Conservation (phyloP, 1,140 invertebrate species). For the fruit fly (Drosophila melanogaster) region DNA sequence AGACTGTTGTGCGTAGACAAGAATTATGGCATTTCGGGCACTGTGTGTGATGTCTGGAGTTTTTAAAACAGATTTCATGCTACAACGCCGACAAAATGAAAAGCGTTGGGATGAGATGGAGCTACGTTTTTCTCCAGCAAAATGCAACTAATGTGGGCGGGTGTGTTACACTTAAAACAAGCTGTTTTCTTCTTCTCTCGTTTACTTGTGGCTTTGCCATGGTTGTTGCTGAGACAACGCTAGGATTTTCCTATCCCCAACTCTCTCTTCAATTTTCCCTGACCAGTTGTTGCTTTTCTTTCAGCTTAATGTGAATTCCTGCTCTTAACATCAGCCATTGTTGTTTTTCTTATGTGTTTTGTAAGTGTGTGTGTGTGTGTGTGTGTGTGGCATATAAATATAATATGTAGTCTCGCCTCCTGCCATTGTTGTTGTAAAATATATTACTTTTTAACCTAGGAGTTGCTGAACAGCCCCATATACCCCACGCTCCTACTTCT, state of each 20-base stretch:
- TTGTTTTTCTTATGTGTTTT: constrained; percentile 36
- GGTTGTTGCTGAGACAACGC: constrained; percentile 50
- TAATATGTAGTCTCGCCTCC: constrained; percentile 77
- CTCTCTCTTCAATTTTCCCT: constrained; percentile 6
- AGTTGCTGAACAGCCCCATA: constrained; percentile 17
- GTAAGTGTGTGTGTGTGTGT: constrained; percentile 7
- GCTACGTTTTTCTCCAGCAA: constrained; percentile 18
- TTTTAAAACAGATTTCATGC: constrained; percentile 79
- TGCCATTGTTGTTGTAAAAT: constrained; percentile 67
- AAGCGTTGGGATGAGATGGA: constrained; percentile 37
- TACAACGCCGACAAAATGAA: constrained; percentile 66
- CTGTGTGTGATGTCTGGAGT: constrained; percentile 62
- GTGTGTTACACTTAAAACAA: constrained; percentile 68
- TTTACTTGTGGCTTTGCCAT: constrained; percentile 76
- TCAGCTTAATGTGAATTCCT: constrained; percentile 78
- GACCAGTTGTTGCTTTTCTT: constrained; percentile 70
- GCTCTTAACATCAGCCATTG: constrained; percentile 77
- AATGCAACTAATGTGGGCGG: constrained; percentile 37
- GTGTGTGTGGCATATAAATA: constrained; percentile 67
- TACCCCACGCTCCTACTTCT: background rate
- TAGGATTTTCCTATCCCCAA: background rate
- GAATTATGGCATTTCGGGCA: constrained; percentile 75
- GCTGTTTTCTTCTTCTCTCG: constrained; percentile 66
- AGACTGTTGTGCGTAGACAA: constrained; percentile 74
- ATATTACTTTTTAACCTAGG: constrained; percentile 75